Conservation (phyloP, 2,888 invertebrate species). For the Cancer borealis region DNA sequence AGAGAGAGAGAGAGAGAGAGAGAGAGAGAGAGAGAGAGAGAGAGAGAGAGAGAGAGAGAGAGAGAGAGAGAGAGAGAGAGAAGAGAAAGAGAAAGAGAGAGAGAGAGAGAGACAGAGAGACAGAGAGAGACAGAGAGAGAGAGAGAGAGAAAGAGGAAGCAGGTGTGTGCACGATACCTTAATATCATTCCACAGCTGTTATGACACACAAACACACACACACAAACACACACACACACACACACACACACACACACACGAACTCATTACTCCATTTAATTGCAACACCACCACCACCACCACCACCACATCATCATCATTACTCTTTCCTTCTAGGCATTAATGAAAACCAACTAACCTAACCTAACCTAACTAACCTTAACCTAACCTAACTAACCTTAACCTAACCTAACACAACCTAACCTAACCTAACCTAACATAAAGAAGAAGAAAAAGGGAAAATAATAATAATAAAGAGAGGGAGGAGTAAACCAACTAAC, state of each 20-base stretch:
- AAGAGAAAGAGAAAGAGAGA: slow-evolving; percentile 30
- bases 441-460: neutral
- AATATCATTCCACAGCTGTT: slow-evolving; percentile 13
- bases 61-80: slow-evolving; percentile 3
- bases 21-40: slow-evolving; percentile 11
- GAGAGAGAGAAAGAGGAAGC: slow-evolving; percentile 21
- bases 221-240: slow-evolving; percentile 37
- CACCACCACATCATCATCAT: neutral
- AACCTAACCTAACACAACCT: too few species aligned
- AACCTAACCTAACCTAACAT: too few species aligned
- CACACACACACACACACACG: slow-evolving; percentile 24
- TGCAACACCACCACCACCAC: neutral
- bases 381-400: too few species aligned
- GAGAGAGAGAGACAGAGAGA: neutral
- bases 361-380: too few species aligned
- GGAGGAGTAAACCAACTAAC: too few species aligned
- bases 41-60: slow-evolving; percentile 23
- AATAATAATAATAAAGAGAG: neutral
- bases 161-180: neutral
- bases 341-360: neutral
- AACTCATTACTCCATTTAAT: neutral
- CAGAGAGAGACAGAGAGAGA: neutral
- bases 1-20: neutral
- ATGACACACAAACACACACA: slow-evolving; percentile 24
- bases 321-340: neutral